These are phyloP conservation scores for Pipistrellus kuhlii DNA, from an alignment of 2,797 vertebrate species.

Conservation along the genomic window DNA sequence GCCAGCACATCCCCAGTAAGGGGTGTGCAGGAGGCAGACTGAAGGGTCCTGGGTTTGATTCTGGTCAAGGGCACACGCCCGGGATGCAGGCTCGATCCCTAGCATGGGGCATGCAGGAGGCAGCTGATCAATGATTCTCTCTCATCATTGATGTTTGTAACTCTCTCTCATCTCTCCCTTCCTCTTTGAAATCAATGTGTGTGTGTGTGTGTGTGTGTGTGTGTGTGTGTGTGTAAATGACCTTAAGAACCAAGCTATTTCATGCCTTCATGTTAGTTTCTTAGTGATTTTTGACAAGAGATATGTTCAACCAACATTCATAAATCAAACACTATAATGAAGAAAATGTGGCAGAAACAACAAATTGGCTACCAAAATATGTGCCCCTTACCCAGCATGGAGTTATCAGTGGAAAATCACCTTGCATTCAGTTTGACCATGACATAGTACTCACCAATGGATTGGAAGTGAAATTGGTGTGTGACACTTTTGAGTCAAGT, in stretches of 20 bases:
- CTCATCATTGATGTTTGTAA: too few species aligned
- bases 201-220: too few species aligned
- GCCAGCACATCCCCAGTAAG: too few species aligned
- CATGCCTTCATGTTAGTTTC: background rate
- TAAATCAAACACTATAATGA: background rate
- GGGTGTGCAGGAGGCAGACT: too few species aligned
- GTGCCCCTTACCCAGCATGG: background rate
- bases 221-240: too few species aligned
- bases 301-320: background rate
- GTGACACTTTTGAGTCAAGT: background rate
- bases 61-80: too few species aligned
- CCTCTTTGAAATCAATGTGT: too few species aligned
- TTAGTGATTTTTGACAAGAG: background rate
- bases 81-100: too few species aligned
- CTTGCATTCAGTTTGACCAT: background rate
- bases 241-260: background rate
- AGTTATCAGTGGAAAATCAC: background rate
- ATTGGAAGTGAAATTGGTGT: background rate
- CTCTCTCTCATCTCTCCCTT: too few species aligned
- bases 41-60: too few species aligned
- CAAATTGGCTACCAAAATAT: background rate
- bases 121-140: too few species aligned
- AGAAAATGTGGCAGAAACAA: conserved; percentile 39
- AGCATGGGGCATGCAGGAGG: too few species aligned
- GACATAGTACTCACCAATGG: background rate